Evolutionary conservation across 2,888 invertebrate genomes (phyloP).

Genomic region (Lordiphosa fenestrarum): DNA sequence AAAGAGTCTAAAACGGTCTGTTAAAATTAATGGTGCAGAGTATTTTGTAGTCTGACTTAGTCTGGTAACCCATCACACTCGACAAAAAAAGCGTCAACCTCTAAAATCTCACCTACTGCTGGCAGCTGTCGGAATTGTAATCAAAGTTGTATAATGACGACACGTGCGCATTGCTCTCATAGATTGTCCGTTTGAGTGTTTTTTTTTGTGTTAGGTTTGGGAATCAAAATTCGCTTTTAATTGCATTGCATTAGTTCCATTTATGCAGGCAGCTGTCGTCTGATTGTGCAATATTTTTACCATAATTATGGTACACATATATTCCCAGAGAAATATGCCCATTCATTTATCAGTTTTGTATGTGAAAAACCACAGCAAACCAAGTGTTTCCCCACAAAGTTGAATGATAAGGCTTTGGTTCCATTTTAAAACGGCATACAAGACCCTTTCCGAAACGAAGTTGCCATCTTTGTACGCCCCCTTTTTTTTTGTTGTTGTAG

Average conservation of each 20-base stretch:
- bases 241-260: slow-evolving; percentile 5
- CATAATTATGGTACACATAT: not conserved
- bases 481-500: slow-evolving; percentile 3
- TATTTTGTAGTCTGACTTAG: too few relatives aligned
- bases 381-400: slow-evolving; percentile 9
- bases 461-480: slow-evolving; percentile 13
- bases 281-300: slow-evolving; percentile 3
- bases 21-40: too few relatives aligned
- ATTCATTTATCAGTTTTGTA: slow-evolving; percentile 19
- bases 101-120: not conserved
- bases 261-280: slow-evolving; percentile 4
- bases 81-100: too few relatives aligned
- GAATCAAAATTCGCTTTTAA: slow-evolving; percentile 6
- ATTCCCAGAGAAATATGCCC: slow-evolving; percentile 4
- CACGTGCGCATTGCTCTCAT: slow-evolving; percentile 9
- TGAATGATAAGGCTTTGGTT: too few relatives aligned
- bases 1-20: too few relatives aligned
- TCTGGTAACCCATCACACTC: too few relatives aligned
- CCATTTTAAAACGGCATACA: too few relatives aligned
- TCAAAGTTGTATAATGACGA: slow-evolving; percentile 21
- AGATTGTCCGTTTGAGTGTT: not conserved
- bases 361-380: slow-evolving; percentile 12
- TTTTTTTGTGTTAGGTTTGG: not conserved
- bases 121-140: slow-evolving; percentile 4
- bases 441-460: too few relatives aligned